phyloP scores from a whole-genome alignment of 1,140 invertebrate species.

The Calycopis cecrops region DNA sequence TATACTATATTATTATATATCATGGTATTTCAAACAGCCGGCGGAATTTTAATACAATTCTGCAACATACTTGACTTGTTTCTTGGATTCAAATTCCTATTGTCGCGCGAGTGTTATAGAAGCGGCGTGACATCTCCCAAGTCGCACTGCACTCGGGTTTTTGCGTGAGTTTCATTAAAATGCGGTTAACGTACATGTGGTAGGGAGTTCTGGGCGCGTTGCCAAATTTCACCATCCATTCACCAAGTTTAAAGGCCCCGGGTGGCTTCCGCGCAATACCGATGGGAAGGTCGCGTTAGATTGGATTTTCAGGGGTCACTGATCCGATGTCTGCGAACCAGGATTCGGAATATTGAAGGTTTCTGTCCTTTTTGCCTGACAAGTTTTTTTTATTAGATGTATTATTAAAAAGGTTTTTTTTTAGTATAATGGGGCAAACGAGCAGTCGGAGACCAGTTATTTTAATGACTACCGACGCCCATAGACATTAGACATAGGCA shows the following conservation, averaged over 20 bases:
- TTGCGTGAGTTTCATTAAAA: constrained; percentile 49
- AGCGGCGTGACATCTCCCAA: constrained; percentile 5
- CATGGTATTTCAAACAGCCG: no score
- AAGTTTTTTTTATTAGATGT: not conserved
- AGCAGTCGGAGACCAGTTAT: no score
- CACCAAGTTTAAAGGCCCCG: constrained; percentile 16
- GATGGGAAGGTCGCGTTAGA: not conserved
- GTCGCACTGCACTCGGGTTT: constrained; percentile 18
- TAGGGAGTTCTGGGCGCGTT: constrained; percentile 37
- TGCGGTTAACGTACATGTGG: constrained; percentile 43
- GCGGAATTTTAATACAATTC: no score
- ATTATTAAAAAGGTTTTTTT: no score
- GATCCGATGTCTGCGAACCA: not conserved
- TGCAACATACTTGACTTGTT: no score
- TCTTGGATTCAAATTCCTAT: no score
- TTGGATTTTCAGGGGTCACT: constrained; percentile 5
- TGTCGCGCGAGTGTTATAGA: no score
- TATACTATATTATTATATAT: no score
- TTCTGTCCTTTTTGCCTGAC: not conserved
- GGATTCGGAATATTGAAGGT: constrained; percentile 8
- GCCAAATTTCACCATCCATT: constrained; percentile 51
- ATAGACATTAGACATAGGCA: no score
- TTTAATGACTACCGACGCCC: no score
- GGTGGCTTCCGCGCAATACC: not conserved
- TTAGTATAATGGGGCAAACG: no score